Evolutionary conservation across 2,797 vertebrate species (phyloP).

Genomic region (Characodon lateralis): DNA sequence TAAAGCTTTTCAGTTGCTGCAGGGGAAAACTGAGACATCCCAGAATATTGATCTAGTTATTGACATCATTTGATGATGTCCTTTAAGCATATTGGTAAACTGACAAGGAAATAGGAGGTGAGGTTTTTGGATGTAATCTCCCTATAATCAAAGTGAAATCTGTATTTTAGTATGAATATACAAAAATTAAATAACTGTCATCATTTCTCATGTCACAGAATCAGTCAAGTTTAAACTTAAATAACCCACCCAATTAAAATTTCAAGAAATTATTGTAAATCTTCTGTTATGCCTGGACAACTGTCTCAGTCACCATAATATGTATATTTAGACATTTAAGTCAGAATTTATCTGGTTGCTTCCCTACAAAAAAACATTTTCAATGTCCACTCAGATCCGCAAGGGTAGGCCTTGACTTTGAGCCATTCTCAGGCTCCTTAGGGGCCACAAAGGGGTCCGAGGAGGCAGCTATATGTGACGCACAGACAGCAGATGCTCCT

Average conservation of each 20-base stretch:
- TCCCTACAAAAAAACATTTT: background rate
- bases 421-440: slow-evolving; percentile 70
- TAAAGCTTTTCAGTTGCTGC: slow-evolving; percentile 72
- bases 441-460: slow-evolving; percentile 49
- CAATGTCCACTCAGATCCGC: slow-evolving; percentile 50
- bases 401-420: slow-evolving; percentile 76
- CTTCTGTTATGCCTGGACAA: background rate
- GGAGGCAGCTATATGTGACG: slow-evolving; percentile 72
- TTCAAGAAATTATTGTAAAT: background rate
- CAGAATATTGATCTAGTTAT: slow-evolving; percentile 79
- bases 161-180: slow-evolving; percentile 49
- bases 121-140: slow-evolving; percentile 59
- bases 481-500: slow-evolving; percentile 79
- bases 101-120: slow-evolving; percentile 51
- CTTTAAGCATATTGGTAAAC: slow-evolving; percentile 73
- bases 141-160: slow-evolving; percentile 47
- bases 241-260: background rate
- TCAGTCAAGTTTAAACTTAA: background rate
- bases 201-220: slow-evolving; percentile 19
- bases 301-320: background rate
- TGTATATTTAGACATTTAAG: slow-evolving; percentile 20
- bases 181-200: slow-evolving; percentile 22
- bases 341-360: slow-evolving; percentile 2
- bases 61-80: slow-evolving; percentile 79
- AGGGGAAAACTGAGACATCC: slow-evolving; percentile 75